These are phyloP conservation scores for Cataglyphis altisquamis DNA, from an alignment of 2,888 invertebrate species.

Conservation along the genomic window DNA sequence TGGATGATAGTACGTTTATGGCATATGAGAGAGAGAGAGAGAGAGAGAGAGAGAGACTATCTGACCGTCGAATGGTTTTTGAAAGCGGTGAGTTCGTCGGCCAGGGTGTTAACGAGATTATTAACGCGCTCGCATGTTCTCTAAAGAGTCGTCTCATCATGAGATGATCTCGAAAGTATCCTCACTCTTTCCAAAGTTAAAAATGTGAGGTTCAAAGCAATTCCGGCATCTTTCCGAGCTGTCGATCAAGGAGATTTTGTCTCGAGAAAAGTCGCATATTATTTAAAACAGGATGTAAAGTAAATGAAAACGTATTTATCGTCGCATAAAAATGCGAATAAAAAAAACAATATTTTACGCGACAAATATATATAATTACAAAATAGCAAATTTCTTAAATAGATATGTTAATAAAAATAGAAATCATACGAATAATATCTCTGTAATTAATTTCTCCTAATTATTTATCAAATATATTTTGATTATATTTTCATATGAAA, in stretches of 20 bases:
- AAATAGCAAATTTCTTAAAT: not conserved
- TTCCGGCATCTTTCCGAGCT: conserved; percentile 52
- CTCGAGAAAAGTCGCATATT: conserved; percentile 47
- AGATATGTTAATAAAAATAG: not conserved
- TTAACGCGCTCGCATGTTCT: conserved; percentile 50
- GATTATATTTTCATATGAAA: not conserved
- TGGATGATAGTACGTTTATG: not conserved
- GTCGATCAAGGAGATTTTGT: conserved; percentile 59
- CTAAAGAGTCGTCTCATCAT: conserved; percentile 48
- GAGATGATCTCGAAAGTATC: conserved; percentile 50
- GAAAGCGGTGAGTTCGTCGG: conserved; percentile 39
- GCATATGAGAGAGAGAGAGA: not conserved
- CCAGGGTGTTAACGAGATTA: conserved; percentile 57
- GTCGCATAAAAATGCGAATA: too few species aligned
- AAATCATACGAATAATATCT: not conserved
- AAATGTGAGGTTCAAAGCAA: conserved; percentile 47
- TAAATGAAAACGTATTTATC: conserved; percentile 20
- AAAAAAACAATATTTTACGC: not conserved
- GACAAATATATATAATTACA: conserved; percentile 1
- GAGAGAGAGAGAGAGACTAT: conserved; percentile 1
- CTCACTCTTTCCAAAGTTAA: conserved; percentile 17
- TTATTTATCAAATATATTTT: not conserved
- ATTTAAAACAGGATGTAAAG: conserved; percentile 27
- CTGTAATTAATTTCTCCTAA: not conserved
- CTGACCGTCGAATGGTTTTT: conserved; percentile 36